Conservation (phyloP, 2,888 invertebrate genomes). For the Saturnia japonica region DNA sequence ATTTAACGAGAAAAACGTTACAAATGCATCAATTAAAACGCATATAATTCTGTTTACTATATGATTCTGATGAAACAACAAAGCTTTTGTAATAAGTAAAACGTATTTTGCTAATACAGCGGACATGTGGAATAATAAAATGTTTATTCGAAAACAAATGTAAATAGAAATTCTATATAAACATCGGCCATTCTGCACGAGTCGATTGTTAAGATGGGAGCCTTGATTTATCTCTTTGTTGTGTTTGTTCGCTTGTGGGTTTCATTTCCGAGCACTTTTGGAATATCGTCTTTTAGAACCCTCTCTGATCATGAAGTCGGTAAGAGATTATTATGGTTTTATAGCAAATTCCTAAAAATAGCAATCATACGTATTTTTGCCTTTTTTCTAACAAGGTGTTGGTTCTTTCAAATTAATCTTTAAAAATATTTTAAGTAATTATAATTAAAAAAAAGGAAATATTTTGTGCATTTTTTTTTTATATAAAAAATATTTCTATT, state of each 20-base stretch:
- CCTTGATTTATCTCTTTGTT: background rate
- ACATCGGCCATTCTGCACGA: slow-evolving; percentile 2
- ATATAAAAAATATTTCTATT: too few relatives aligned
- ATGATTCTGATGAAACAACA: background rate
- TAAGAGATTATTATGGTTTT: background rate
- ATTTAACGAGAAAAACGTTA: slow-evolving; percentile 24
- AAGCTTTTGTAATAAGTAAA: slow-evolving; percentile 3
- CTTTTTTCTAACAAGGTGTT: background rate
- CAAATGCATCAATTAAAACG: slow-evolving; percentile 22
- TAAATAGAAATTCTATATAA: slow-evolving; percentile 10
- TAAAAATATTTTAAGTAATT: background rate
- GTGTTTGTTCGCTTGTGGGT: background rate
- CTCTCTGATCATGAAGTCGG: slow-evolving; percentile 5
- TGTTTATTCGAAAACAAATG: background rate
- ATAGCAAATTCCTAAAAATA: background rate
- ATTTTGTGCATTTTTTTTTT: too few relatives aligned
- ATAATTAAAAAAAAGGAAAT: background rate
- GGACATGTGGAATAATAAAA: slow-evolving; percentile 8
- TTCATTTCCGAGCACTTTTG: background rate
- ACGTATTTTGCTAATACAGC: slow-evolving; percentile 4
- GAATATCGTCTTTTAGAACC: background rate
- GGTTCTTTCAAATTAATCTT: background rate
- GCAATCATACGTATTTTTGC: background rate
- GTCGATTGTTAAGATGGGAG: background rate
- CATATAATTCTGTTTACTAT: background rate